Evolutionary conservation across 1,140 invertebrate species (phyloP), one percentile per base, ranked within the genome.

Genomic region (Megalonaias nervosa): DNA sequence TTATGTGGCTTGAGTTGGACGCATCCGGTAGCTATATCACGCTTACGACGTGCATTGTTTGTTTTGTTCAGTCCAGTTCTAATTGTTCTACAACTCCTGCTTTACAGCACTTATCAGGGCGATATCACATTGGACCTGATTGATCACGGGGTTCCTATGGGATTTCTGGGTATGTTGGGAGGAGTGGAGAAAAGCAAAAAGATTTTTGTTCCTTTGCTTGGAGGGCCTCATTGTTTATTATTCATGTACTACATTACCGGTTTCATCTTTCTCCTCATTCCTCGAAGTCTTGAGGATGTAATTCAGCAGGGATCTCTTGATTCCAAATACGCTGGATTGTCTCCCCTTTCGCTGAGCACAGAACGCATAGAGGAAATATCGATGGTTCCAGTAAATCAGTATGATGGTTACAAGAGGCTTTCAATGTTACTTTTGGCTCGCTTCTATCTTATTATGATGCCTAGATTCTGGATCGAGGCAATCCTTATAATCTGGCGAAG

Each of bases 151-250:
- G 58, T 48, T 64, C 75, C 75, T 17, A 56, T 77, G 58, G 75
- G 69, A 38, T 77, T 71, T 71, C 58, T 77, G 31, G 66, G 68
- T 1, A 64, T 77, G 55, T 58, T 77, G 15, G 75, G 38, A n/a
- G 75, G 75, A 9, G 59, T 77, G 58, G 61, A 77, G 55, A 71
- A 77, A 38, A 77, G 75, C 58, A 64, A 55, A 38, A 57, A 71
- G 13, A 23, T 71, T 11, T 77, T 77, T 57, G n/a, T 71, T 9
- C 75, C 75, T 23, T 23, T 48, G 17, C 59, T 77, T 14, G 75
- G 69, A 12, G 75, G 75, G 19, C 75, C 75, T 13, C 56, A 62
- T 17, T 15, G 14, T 66, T 62, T 77, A 23, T 23, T 77, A 1
- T 12, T 58, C 14, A 57, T 57, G 21, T 77, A 57, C 26, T 71